phyloP scores from a whole-genome alignment of 1,140 invertebrate genomes.

The Elysia chlorotica region DNA sequence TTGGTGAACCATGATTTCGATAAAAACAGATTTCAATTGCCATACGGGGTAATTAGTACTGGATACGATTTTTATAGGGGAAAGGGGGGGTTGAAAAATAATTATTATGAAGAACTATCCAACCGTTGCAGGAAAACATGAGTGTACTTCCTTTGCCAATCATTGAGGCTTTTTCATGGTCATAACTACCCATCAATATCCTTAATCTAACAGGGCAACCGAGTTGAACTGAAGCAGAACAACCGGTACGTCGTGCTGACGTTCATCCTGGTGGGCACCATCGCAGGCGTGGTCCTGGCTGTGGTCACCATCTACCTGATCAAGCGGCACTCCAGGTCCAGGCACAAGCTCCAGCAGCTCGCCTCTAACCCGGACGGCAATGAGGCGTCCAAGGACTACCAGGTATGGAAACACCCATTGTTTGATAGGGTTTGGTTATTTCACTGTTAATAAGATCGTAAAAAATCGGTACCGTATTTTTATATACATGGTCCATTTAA shows the following conservation, averaged over 20 bases:
- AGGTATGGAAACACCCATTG: slow-evolving; percentile 68
- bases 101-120: no score
- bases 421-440: no score
- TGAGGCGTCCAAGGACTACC: slow-evolving; percentile 92
- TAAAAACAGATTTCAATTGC: no score
- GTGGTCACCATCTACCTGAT: slow-evolving; percentile 75
- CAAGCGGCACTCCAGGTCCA: slow-evolving; percentile 73
- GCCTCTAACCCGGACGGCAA: slow-evolving; percentile 71
- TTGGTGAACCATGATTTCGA: no score
- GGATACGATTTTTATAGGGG: no score
- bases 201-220: slow-evolving; percentile 4
- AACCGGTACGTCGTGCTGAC: slow-evolving; percentile 65
- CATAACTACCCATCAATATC: no score
- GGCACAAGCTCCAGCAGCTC: slow-evolving; percentile 71
- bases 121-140: no score
- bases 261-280: slow-evolving; percentile 70
- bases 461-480: no score
- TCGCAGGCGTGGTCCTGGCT: slow-evolving; percentile 73
- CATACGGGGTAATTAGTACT: no score
- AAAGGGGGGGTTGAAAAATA: no score
- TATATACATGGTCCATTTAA: no score
- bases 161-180: not conserved
- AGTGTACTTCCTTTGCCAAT: not conserved
- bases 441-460: no score
- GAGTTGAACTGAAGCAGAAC: slow-evolving; percentile 41